Evolutionary conservation across 53 echinoderm and acorn worm genomes (phyloP), one percentile per base, ranked within the genome.

Genomic region (Pentamera pediparva): DNA sequence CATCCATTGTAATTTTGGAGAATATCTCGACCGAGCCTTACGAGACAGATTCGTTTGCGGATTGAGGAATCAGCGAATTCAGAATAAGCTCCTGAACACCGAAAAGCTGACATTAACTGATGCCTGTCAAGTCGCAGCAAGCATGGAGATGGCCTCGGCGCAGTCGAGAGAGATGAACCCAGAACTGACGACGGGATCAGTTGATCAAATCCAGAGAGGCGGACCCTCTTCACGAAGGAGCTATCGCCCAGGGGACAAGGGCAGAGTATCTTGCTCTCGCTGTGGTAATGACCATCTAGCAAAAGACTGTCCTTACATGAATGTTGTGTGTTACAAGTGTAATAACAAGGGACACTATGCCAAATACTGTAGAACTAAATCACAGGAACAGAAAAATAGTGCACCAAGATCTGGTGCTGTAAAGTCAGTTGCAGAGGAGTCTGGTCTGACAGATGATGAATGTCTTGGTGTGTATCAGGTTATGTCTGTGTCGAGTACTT

Each of bases 41-140:
- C 71, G 73, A 3, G 61, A 72, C 52, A 40, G 81, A 60, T 73
- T 80, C 8, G 73, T 72, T 33, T 80, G 81, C 61, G 72, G 81
- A 1, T 27, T 80, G 10, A 20, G 60, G 17, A 62, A 72, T 59
- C 61, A 39, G 37, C 18, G 38, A 52, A 81, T 72, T 50, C 73
- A 81, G 34, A 61, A 59, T 5, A 81, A 73, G 18, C 74, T 62
- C 31, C 27, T 81, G 19, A 81, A 49, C 48, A 73, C 37, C 34
- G 0, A 29, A n/a, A 61, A 81, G 33, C 81, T 81, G 2, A 73
- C 73, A 34, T 81, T 81, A 3, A 32, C 56, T 47, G 59, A 59
- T 35, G 61, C 81, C 50, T 61, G 61, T 60, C 45, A 43, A 25
- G 50, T 59, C 3, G 73, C 81, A 35, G 51, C 53, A 7, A 39